A percentile compares a stretch with the other conserved stretches of the same genome.
phyloP scores from a whole-genome alignment of 2,888 invertebrate species.

The Boloria selene region DNA sequence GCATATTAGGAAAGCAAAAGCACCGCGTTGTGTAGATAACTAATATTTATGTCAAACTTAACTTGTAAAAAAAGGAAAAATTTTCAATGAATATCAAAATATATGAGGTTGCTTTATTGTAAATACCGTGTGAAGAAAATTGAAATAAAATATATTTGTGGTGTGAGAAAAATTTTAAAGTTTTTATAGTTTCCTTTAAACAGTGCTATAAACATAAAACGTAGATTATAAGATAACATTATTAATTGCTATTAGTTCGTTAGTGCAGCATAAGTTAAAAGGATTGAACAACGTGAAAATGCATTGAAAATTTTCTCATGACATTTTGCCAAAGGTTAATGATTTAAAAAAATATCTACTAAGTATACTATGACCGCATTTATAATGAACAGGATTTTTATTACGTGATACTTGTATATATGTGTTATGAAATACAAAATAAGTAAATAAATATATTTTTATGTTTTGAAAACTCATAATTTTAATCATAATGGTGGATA shows the following conservation, averaged over 20 bases:
- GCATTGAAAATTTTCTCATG: neutral
- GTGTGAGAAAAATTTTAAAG: neutral
- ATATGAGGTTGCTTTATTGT: neutral
- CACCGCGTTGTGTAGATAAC: slow-evolving; percentile 3
- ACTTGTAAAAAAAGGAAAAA: neutral
- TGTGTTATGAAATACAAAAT: too few relatives aligned
- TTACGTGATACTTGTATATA: too few relatives aligned
- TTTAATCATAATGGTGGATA: too few relatives aligned
- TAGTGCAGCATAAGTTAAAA: neutral
- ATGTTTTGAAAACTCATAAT: too few relatives aligned
- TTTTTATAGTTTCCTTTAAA: slow-evolving; percentile 12
- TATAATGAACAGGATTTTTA: too few relatives aligned
- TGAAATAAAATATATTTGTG: neutral
- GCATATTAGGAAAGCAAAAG: slow-evolving; percentile 18
- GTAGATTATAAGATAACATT: slow-evolving; percentile 14
- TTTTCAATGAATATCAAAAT: neutral
- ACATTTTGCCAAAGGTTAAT: neutral
- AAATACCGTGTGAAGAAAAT: neutral
- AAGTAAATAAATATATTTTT: neutral
- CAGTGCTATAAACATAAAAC: slow-evolving; percentile 7
- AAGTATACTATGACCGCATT: neutral
- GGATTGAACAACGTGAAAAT: neutral
- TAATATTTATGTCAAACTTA: neutral
- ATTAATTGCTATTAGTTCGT: slow-evolving; percentile 11
- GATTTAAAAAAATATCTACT: neutral